Conservation (phyloP, 2,797 vertebrate genomes). For the Gobionotothen gibberifrons region DNA sequence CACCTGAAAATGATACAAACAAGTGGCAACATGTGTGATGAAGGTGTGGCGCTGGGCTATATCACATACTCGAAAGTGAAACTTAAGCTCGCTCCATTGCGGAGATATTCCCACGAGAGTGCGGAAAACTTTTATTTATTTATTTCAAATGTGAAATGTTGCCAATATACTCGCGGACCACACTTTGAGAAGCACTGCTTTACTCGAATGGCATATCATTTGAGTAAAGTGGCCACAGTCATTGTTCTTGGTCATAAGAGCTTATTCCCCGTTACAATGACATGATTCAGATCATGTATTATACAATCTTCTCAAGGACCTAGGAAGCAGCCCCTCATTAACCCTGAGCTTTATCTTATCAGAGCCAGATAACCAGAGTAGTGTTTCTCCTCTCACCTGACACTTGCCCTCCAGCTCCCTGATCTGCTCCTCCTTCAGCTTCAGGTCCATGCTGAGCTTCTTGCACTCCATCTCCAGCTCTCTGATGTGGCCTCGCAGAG, state of each 20-base stretch:
- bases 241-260: neutral
- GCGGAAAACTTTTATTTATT: too few species aligned
- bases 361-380: neutral
- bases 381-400: constrained; percentile 84
- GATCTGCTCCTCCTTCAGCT: constrained; percentile 96
- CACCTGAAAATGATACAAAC: too few species aligned
- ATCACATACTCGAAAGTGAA: too few species aligned
- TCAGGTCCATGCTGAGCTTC: constrained; percentile 94
- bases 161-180: too few species aligned
- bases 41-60: too few species aligned
- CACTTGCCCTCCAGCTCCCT: constrained; percentile 95
- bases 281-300: neutral
- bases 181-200: too few species aligned
- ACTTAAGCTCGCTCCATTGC: too few species aligned
- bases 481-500: constrained; percentile 90
- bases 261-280: too few species aligned
- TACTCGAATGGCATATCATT: constrained; percentile 1
- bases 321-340: too few species aligned
- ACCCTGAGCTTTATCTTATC: neutral
- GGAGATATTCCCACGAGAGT: too few species aligned
- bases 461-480: constrained; percentile 97
- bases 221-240: constrained; percentile 1
- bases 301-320: neutral
- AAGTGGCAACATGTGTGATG: too few species aligned
- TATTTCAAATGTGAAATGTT: too few species aligned